Conservation (phyloP, 2,888 invertebrate species). For the Agrochola lychnidis region DNA sequence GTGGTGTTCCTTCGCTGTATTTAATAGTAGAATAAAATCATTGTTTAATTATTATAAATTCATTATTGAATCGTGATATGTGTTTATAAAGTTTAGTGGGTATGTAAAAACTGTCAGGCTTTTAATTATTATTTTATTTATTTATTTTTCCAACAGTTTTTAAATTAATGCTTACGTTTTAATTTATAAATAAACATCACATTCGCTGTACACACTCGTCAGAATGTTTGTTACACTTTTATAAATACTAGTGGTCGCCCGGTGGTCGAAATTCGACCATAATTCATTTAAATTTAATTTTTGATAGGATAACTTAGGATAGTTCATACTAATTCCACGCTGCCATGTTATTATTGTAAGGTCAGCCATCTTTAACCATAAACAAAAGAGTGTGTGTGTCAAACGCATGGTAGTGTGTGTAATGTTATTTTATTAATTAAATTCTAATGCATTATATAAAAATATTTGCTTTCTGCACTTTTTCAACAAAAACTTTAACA, state of each 20-base stretch:
- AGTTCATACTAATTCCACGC: too few relatives aligned
- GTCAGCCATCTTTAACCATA: too few relatives aligned
- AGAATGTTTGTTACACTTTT: neutral
- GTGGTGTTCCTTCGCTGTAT: neutral
- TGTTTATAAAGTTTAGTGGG: slow-evolving; percentile 10
- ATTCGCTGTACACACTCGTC: neutral
- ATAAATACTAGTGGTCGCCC: neutral
- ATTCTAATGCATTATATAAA: too few relatives aligned
- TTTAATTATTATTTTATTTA: neutral
- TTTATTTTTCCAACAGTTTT: neutral
- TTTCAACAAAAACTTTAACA: too few relatives aligned
- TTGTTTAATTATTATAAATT: slow-evolving; percentile 18
- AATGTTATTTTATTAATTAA: too few relatives aligned
- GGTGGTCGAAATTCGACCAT: too few relatives aligned
- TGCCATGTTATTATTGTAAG: too few relatives aligned
- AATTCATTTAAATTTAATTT: too few relatives aligned
- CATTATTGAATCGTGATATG: slow-evolving; percentile 7
- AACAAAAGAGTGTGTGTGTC: too few relatives aligned
- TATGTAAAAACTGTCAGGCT: neutral
- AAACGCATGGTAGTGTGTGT: too few relatives aligned
- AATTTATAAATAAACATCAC: neutral
- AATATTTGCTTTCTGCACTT: too few relatives aligned
- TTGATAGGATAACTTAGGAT: too few relatives aligned
- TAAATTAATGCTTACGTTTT: neutral
- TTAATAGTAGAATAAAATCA: slow-evolving; percentile 13